phyloP scores from a whole-genome alignment of 2,113 vertebrate genomes.

The Aegithalos caudatus region DNA sequence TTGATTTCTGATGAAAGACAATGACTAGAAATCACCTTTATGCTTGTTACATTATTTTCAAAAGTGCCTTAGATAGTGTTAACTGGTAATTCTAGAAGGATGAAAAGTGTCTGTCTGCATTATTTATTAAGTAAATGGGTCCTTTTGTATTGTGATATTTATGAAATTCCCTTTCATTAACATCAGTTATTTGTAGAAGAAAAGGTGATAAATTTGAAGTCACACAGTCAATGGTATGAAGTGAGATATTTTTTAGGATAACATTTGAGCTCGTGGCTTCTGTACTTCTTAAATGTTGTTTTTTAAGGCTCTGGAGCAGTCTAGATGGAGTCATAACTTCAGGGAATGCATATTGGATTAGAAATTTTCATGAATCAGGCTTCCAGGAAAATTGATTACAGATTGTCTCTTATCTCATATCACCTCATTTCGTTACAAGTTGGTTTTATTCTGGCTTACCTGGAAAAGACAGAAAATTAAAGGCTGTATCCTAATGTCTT shows the following conservation, averaged over 20 bases:
- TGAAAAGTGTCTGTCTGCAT: background rate
- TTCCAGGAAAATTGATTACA: background rate
- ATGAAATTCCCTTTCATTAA: background rate
- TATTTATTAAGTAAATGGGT: background rate
- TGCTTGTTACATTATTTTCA: background rate
- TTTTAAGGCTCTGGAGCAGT: constrained; percentile 14
- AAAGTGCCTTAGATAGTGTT: background rate
- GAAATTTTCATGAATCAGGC: background rate
- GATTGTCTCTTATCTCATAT: background rate
- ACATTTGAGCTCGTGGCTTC: constrained; percentile 9
- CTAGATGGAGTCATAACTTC: background rate
- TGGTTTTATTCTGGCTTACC: background rate
- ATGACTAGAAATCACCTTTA: background rate
- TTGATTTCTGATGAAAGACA: background rate
- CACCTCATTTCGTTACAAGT: background rate
- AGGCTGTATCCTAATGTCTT: background rate
- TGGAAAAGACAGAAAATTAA: background rate
- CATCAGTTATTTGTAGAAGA: constrained; percentile 8
- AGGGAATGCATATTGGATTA: background rate
- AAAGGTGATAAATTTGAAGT: constrained; percentile 43
- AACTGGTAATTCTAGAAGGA: background rate
- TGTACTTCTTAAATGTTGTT: background rate
- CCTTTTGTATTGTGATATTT: constrained; percentile 2
- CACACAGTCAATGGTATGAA: background rate
- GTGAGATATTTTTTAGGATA: background rate